Evolutionary conservation across 2,113 vertebrate genomes (phyloP).

Genomic region (Salvelinus sp.): DNA sequence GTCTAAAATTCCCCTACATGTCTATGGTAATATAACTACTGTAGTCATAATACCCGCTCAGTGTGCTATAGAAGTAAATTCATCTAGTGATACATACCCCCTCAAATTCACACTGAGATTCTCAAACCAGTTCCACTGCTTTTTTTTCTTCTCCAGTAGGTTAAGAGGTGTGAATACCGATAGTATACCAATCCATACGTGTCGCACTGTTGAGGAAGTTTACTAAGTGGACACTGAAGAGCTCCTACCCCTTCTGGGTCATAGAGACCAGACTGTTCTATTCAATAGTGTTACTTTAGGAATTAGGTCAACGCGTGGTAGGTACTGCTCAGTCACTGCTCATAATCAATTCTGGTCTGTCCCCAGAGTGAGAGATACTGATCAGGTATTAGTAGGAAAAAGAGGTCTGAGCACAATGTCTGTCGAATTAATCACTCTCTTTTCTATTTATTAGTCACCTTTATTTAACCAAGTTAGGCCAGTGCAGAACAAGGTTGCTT

Average conservation of each 20-base stretch:
- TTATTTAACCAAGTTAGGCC: no score
- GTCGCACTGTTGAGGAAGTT: background rate
- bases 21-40: no score
- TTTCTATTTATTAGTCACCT: background rate
- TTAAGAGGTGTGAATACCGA: no score
- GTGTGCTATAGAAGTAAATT: no score
- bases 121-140: no score
- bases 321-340: background rate
- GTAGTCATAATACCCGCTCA: no score
- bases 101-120: no score
- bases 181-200: no score
- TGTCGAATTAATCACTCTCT: slow-evolving; percentile 23
- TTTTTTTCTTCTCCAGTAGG: no score
- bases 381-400: slow-evolving; percentile 11
- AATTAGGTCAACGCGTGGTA: slow-evolving; percentile 7
- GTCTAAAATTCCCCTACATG: no score
- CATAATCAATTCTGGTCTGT: slow-evolving; percentile 19
- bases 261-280: background rate
- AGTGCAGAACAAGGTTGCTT: no score
- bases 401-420: background rate
- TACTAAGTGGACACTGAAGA: background rate
- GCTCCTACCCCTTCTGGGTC: background rate
- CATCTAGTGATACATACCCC: no score
- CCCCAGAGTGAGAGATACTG: background rate
- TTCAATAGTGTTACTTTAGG: background rate